Evolutionary conservation across 1,140 invertebrate genomes (phyloP).

Genomic region (Mercenaria mercenaria): DNA sequence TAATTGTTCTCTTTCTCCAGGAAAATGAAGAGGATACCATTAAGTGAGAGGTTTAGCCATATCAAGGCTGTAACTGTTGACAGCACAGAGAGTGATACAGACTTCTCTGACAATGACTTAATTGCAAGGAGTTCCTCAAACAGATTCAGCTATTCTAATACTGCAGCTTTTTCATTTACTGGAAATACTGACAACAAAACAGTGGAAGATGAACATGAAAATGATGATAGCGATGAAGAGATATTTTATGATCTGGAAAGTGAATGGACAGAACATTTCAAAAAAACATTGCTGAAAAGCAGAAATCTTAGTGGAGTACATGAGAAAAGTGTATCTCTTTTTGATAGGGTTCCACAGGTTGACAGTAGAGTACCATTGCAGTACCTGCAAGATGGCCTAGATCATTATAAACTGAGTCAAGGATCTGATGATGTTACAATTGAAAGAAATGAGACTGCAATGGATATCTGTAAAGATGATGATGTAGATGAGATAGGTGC

Average conservation of each 20-base stretch:
- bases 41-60: not conserved
- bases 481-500: not conserved
- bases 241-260: not conserved
- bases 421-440: not conserved
- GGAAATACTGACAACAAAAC: not conserved
- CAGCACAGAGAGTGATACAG: not conserved
- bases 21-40: not conserved
- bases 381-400: not conserved
- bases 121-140: not conserved
- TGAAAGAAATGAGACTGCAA: not conserved
- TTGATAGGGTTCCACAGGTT: not conserved
- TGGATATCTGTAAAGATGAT: not conserved
- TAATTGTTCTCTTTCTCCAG: not conserved
- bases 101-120: not conserved
- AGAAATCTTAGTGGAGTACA: not conserved
- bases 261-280: not conserved
- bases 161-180: not conserved
- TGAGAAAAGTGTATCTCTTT: not conserved
- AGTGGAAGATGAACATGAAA: not conserved
- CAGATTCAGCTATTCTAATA: not conserved
- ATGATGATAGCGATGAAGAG: not conserved
- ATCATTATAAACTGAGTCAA: slow-evolving; percentile 1
- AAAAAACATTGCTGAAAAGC: not conserved
- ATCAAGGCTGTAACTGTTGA: not conserved
- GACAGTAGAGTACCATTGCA: not conserved